Evolutionary conservation across 1,140 invertebrate genomes (phyloP), one percentile per base, ranked within the genome.

Genomic region (Elysia chlorotica): DNA sequence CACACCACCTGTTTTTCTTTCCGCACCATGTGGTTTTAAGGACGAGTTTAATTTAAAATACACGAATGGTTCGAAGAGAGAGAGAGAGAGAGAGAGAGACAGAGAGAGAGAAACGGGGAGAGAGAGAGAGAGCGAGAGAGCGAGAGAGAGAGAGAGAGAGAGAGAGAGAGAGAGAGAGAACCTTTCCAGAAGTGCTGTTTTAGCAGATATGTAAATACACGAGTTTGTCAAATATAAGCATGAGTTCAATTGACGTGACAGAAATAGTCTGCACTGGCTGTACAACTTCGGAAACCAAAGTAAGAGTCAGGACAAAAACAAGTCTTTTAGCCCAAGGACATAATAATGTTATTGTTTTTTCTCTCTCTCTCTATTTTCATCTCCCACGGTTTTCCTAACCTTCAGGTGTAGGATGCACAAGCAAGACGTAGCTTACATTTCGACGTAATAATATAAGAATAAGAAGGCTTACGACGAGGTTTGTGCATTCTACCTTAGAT

Each of bases 101-200:
- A 69, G 28, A 69, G 19, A 69, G 48, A 21, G n/a, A 33, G 31
- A 59, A 23, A 23, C n/a, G 5, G 23, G 2, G 17, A 30, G 30
- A 37, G 33, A 28, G 33, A n/a, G 21, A 30, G 37, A 31, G 30
- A 31, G 69, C 28, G 1, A 59, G 57, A 62, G 33, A 62, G 69
- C 30, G 57, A 19, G 66, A 2, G 35, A 56, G 66, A 56, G 25
- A 68, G 66, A 69, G 31, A 69, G 48, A 69, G 23, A 17, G 41
- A 62, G 17, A 73, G 35, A 23, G 35, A 70, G 23, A 56, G 19
- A 35, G 72, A 10, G 14, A 63, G n/a, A n/a, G n/a, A 33, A 14
- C 10, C 57, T 14, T 28, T 61, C 17, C 17, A 28, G 17, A 2
- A 28, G 30, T 28, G 25, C 28, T 61, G 21, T 23, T 21, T 0